phyloP scores from a whole-genome alignment of 2,113 vertebrate species.

The Sapayoa aenigma region DNA sequence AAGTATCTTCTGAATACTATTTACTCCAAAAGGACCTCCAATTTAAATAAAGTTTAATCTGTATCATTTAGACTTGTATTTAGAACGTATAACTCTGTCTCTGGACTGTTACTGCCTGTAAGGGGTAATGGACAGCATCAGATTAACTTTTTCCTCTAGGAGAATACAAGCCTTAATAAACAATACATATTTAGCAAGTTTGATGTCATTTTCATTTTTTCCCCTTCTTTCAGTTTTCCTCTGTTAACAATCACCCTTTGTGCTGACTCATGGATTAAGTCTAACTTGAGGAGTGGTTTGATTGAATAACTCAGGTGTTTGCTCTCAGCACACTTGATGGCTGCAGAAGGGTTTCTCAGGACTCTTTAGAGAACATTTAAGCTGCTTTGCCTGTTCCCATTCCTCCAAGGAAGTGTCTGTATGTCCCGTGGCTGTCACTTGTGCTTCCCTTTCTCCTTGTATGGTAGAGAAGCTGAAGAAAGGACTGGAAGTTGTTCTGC shows the following conservation, averaged over 20 bases:
- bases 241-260: not conserved
- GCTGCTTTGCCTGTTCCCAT: rapidly evolving
- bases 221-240: not conserved
- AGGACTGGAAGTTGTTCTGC: not conserved
- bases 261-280: rapidly evolving
- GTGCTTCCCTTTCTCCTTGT: not conserved
- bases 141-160: constrained; percentile 79
- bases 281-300: not conserved
- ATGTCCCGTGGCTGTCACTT: not conserved
- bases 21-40: constrained; percentile 77
- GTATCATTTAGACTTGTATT: constrained; percentile 81
- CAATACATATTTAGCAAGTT: constrained; percentile 81
- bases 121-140: constrained; percentile 72
- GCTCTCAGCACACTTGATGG: rapidly evolving
- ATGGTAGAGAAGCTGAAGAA: not conserved
- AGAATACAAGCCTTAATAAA: constrained; percentile 96
- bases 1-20: constrained; percentile 76
- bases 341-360: not conserved
- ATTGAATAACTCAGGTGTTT: not conserved
- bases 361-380: not conserved
- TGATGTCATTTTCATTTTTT: constrained; percentile 69
- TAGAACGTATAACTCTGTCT: constrained; percentile 79
- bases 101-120: constrained; percentile 78
- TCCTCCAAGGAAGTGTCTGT: not conserved
- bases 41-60: constrained; percentile 71